A percentile compares a stretch with the other conserved stretches of the same genome.
These are phyloP conservation scores for Eulemur macaco DNA, from an alignment of 2,113 vertebrate species.

Conservation along the genomic window DNA sequence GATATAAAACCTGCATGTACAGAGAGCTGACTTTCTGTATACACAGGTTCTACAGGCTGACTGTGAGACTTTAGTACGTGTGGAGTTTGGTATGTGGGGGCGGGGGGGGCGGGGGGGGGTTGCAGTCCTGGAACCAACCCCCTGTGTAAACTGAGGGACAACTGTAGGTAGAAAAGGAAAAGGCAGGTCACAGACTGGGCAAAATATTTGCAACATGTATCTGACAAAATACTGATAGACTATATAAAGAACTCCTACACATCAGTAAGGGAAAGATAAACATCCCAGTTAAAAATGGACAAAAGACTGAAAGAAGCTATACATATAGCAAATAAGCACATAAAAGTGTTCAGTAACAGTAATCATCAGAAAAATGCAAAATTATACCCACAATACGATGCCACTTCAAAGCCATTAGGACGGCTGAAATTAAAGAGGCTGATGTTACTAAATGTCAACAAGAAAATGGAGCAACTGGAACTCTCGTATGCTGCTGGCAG, in stretches of 20 bases:
- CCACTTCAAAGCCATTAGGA: background rate
- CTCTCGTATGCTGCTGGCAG: rapidly evolving
- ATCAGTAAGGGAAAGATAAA: background rate
- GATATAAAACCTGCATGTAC: background rate
- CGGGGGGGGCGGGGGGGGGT: rapidly evolving
- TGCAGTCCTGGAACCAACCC: background rate
- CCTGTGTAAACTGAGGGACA: too few relatives aligned
- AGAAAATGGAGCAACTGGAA: background rate
- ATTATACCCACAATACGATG: rapidly evolving
- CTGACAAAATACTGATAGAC: background rate
- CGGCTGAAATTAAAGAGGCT: background rate
- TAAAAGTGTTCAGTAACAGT: rapidly evolving
- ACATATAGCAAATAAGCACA: rapidly evolving
- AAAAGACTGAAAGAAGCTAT: rapidly evolving
- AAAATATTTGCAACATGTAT: background rate
- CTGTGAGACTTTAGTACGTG: background rate
- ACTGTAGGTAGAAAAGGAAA: background rate
- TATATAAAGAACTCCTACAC: background rate
- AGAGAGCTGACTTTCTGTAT: background rate
- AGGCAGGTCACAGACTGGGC: background rate
- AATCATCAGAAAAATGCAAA: too few relatives aligned
- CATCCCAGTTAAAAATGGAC: background rate
- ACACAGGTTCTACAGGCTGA: background rate
- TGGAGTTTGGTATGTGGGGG: background rate
- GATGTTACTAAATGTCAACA: rapidly evolving